Base-by-base conservation (phyloP, 92 coral and sea anemone genomes). In the Galaxea fascicularis region DNA sequence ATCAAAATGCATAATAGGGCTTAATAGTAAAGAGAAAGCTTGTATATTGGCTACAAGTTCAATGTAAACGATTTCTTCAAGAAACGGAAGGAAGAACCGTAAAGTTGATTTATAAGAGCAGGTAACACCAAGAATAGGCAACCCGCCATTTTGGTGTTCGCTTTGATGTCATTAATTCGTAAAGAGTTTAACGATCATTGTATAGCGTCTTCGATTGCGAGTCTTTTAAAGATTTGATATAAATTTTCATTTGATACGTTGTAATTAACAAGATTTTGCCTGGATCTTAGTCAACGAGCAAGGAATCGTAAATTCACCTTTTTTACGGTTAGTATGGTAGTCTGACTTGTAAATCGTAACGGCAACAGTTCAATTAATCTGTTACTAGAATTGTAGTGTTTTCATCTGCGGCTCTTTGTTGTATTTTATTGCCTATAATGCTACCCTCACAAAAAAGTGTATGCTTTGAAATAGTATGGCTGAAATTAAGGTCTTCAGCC, bases 91-190 rank as follows among this genome's bases (percentile, higher is more conserved):
- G 86, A 44, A 31, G 45, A 45, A 25, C 13, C n/a, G n/a, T 49
- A 68, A 63, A 57, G 27, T 71, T 71, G 27, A 45, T 71, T 70
- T 80, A 4, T 56, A 22, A 5, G 1, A 56, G 29, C 86, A 56
- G 86, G 86, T 82, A 82, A 8, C 62, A 82, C 86, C 86, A 82
- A 69, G 71, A 82, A 70, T 70, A 22, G 44, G 26, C 15, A 39
- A 82, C 86, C 86, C 29, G 78, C 22, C 46, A 74, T 17, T 12
- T 44, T 56, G 22, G 78, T 82, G 86, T 82, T 79, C 77, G 57
- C 46, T 71, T 71, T 70, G 78, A 82, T 82, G 58, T 82, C 86
- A 82, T 82, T 70, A 82, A 82, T 82, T 82, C 78, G 71, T 71
- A 70, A 82, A 58, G 78, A 82, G 78, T 70, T 70, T 56, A 35